Evolutionary conservation across 2,888 invertebrate species (phyloP), one percentile per base, ranked within the genome.

Genomic region (Suillia variegata): DNA sequence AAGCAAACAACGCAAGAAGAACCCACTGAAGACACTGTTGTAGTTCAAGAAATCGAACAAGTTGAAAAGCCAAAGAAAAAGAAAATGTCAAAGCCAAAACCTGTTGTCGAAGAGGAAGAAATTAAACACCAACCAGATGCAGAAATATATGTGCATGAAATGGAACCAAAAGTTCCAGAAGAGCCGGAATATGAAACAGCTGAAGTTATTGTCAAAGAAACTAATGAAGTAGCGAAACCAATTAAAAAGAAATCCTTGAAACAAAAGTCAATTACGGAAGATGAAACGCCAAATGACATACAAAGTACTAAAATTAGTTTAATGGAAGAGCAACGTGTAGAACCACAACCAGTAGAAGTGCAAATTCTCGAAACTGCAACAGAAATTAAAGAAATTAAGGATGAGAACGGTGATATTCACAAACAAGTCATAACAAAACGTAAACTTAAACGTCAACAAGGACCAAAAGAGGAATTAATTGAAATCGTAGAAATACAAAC

Each of bases 51-150:
- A 26, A 54, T 62, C 24, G 67, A 71, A 33, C 64, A 69, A 31
- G 54, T 57, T 20, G 66, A 65, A 18, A 73, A 76, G 58, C 63
- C 65, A 12, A 63, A 68, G 56, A 67, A 65, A n/a, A 68, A 61
- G 49, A 66, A 88, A 70, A 83, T 63, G 1, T 48, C 85, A 3
- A 68, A 79, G 20, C 77, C 81, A 18, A 70, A 59, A 21, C 61
- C 69, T 13, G 59, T 38, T 83, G 69, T 82, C 83, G 70, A 75
- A 85, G 60, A 84, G 84, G 1, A 85, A 85, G 59, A 79, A 84
- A 80, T 83, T 73, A 80, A 80, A 1, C 83, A 54, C 10, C 33
- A 17, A 6, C 38, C 57, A 3, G 17, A 4, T 18, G 38, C 17
- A 12, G 38, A 20, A 20, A 21, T 58, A 20, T 8, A 26, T 6